phyloP scores from a whole-genome alignment of 2,797 vertebrate species.

The Sebastes hubbsi region DNA sequence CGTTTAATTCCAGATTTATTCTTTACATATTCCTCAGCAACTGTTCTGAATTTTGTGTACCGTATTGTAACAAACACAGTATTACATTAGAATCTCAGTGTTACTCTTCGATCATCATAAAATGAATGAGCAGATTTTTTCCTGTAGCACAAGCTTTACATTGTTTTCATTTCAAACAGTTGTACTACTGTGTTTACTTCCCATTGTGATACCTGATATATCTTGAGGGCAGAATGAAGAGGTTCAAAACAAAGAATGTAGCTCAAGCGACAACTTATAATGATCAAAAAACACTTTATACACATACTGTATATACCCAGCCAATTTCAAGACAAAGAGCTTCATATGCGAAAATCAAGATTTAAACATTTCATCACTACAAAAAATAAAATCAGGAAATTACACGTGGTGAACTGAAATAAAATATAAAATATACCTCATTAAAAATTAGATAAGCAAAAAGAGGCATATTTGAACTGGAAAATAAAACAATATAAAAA shows the following conservation, averaged over 20 bases:
- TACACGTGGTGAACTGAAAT: not conserved
- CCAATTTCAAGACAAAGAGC: not conserved
- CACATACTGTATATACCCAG: not conserved
- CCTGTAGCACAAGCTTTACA: too few relatives aligned
- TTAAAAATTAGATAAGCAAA: not conserved
- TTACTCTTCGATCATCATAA: not conserved
- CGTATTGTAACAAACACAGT: not conserved
- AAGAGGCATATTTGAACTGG: not conserved
- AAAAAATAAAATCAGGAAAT: not conserved
- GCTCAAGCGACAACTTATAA: not conserved
- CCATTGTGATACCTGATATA: not conserved
- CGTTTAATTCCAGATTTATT: not conserved
- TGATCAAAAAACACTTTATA: not conserved
- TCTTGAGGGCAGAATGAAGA: not conserved
- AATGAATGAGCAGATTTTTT: not conserved
- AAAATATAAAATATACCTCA: not conserved
- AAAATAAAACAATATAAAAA: not conserved
- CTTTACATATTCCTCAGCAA: not conserved
- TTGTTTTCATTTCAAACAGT: not conserved
- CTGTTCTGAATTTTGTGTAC: not conserved
- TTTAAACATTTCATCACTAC: not conserved
- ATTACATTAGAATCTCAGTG: not conserved
- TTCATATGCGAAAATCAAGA: not conserved
- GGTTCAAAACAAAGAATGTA: not conserved
- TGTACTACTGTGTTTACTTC: not conserved